Percentiles rank a stretch among this genome's conserved stretches.
These are phyloP conservation scores for Apantesis nais DNA, from an alignment of 2,888 invertebrate species.

Conservation along the genomic window DNA sequence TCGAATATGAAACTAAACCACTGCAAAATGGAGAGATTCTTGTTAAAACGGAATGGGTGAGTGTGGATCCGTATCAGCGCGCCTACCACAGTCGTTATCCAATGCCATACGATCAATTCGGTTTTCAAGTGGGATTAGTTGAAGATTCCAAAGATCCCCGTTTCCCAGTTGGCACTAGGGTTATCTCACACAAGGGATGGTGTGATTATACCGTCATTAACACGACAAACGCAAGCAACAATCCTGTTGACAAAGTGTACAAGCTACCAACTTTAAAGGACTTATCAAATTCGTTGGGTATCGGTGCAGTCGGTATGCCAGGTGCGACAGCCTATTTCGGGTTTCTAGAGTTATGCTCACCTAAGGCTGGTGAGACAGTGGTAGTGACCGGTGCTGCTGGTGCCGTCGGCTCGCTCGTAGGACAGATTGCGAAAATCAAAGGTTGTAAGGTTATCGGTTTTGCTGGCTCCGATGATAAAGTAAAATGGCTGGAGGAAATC, in stretches of 20 bases:
- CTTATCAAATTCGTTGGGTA: constrained; percentile 81
- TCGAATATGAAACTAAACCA: constrained; percentile 82
- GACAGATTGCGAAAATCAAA: constrained; percentile 91
- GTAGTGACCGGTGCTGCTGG: constrained; percentile 91
- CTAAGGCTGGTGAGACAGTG: constrained; percentile 89
- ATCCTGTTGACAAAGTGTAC: constrained; percentile 47
- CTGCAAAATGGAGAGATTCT: constrained; percentile 65
- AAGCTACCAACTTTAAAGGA: constrained; percentile 84
- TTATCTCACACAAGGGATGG: constrained; percentile 81
- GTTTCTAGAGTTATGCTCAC: constrained; percentile 88
- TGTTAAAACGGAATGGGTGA: constrained; percentile 59
- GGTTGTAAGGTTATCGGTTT: constrained; percentile 88
- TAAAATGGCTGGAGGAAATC: constrained; percentile 83
- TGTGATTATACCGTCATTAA: constrained; percentile 39
- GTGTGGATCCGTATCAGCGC: constrained; percentile 59
- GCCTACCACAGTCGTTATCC: constrained; percentile 43
- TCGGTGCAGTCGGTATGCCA: constrained; percentile 17
- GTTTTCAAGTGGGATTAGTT: constrained; percentile 70
- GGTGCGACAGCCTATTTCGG: constrained; percentile 89
- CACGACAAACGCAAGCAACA: constrained; percentile 11
- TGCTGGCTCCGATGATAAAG: constrained; percentile 79
- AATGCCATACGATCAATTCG: constrained; percentile 61
- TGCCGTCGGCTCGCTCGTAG: constrained; percentile 90
- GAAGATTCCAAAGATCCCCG: constrained; percentile 86
- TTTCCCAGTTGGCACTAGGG: constrained; percentile 86